Conservation (phyloP, 2,113 vertebrate species). For the Microtus richardsoni region DNA sequence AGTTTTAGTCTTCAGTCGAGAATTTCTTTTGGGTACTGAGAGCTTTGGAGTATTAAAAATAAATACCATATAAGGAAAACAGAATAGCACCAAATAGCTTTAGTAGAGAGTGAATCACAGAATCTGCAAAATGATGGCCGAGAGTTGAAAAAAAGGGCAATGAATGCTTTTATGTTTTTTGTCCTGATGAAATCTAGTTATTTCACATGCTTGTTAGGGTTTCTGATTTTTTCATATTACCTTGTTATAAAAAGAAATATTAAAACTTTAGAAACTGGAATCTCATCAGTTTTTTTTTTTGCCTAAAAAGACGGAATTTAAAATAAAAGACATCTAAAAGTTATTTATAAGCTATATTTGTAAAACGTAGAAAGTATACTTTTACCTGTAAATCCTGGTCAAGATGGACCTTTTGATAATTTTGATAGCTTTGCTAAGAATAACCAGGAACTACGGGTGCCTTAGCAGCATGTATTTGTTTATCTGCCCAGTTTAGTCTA, state of each 20-base stretch:
- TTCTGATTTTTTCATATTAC: neutral
- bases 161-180: neutral
- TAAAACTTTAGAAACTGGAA: constrained; percentile 26
- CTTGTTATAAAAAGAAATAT: constrained; percentile 12
- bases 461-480: neutral
- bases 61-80: constrained; percentile 60
- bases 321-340: neutral
- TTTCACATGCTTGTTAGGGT: neutral
- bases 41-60: constrained; percentile 51
- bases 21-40: constrained; percentile 39
- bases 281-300: neutral
- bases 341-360: constrained; percentile 1
- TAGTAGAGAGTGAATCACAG: constrained; percentile 42
- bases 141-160: neutral
- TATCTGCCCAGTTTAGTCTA: neutral
- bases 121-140: constrained; percentile 16
- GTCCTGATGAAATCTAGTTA: constrained; percentile 21
- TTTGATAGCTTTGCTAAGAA: constrained; percentile 13
- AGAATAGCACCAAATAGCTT: constrained; percentile 40
- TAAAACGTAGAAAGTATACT: neutral
- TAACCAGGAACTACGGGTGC: neutral
- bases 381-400: neutral
- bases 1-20: neutral
- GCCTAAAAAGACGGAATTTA: constrained; percentile 7
- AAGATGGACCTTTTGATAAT: neutral